These are phyloP conservation scores for Garra rufa DNA, from an alignment of 2,113 vertebrate genomes.

Conservation along the genomic window DNA sequence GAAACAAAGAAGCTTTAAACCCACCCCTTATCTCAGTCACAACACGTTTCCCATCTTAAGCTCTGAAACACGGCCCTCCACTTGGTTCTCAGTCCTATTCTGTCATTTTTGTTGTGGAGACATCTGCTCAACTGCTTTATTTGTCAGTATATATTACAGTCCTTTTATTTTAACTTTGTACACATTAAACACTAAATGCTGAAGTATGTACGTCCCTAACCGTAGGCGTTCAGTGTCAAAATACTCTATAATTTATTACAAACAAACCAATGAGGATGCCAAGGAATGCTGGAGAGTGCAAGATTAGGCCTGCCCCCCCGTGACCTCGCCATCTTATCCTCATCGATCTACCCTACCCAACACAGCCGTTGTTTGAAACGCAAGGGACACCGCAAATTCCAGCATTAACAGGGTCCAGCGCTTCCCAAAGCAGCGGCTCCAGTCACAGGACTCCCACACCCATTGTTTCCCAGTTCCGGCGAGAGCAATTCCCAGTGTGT, in stretches of 20 bases:
- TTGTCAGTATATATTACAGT: background rate
- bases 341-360: conserved; percentile 54
- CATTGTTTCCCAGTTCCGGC: conserved; percentile 72
- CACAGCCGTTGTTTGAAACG: conserved; percentile 69
- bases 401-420: conserved; percentile 66
- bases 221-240: background rate
- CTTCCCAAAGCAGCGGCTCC: conserved; percentile 65
- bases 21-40: conserved; percentile 65
- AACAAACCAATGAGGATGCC: conserved; percentile 60
- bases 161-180: background rate
- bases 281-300: conserved; percentile 72
- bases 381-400: conserved; percentile 68
- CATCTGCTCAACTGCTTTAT: background rate
- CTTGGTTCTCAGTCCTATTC: background rate
- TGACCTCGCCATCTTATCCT: conserved; percentile 28
- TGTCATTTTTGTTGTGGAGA: background rate
- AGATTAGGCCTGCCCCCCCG: conserved; percentile 62
- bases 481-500: conserved; percentile 70
- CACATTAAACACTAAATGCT: background rate
- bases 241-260: conserved; percentile 12
- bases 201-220: background rate
- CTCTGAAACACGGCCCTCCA: background rate
- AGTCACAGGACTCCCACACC: conserved; percentile 49
- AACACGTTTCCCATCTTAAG: conserved; percentile 62
- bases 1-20: conserved; percentile 64